A percentile compares a stretch with the other conserved stretches of the same genome.
Conservation (phyloP, 2,113 vertebrate genomes). For the Mus pahari region DNA sequence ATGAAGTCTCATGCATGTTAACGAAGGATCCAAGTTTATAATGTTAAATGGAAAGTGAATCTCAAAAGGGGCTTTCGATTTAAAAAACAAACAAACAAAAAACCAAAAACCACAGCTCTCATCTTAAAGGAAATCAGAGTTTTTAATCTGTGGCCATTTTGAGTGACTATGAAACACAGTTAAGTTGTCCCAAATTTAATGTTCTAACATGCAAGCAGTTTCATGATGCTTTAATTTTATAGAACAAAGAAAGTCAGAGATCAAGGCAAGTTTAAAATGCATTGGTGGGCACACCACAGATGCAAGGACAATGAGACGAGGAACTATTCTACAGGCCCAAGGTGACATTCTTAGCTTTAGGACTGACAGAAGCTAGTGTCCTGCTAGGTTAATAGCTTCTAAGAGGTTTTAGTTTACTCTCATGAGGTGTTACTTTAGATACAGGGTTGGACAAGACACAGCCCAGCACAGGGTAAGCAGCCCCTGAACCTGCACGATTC, state of each 20-base stretch:
- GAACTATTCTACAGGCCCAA: neutral
- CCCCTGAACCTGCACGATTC: neutral
- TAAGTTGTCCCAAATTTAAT: neutral
- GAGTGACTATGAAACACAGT: neutral
- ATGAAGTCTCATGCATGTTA: neutral
- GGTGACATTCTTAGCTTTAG: neutral
- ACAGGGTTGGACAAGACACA: neutral
- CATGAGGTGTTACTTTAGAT: neutral
- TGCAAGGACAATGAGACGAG: no score
- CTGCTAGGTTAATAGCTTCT: neutral
- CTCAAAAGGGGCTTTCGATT: neutral
- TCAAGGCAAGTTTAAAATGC: neutral
- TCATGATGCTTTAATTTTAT: neutral
- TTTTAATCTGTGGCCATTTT: neutral
- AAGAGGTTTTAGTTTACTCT: neutral
- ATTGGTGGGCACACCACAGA: neutral
- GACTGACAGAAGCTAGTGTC: no score
- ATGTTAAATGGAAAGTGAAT: neutral
- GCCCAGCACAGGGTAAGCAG: neutral
- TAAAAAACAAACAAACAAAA: neutral
- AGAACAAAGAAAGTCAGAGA: neutral
- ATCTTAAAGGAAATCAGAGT: neutral
- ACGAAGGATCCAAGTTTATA: neutral
- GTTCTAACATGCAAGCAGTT: neutral
- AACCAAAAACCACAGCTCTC: neutral